Conservation (phyloP, 2,888 invertebrate genomes). For the Drosophila buzzatii region DNA sequence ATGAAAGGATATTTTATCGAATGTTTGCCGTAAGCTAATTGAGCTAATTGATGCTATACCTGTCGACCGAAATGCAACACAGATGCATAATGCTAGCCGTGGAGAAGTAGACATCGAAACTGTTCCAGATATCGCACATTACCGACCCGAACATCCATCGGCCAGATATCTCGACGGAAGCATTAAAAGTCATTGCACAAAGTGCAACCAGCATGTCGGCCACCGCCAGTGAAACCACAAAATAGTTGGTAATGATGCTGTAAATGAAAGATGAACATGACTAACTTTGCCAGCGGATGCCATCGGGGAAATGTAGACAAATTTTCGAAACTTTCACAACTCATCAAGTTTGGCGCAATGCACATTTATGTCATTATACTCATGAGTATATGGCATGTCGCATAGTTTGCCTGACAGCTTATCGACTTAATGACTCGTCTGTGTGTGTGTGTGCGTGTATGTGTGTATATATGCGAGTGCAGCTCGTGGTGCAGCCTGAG, state of each 20-base stretch:
- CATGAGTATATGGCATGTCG: neutral
- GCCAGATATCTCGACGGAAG: constrained; percentile 93
- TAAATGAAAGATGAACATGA: constrained; percentile 22
- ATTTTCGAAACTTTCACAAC: constrained; percentile 24
- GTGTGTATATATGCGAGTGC: constrained; percentile 15
- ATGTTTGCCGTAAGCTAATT: no score
- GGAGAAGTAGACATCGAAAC: constrained; percentile 96
- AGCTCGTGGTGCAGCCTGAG: constrained; percentile 44
- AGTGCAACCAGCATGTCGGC: constrained; percentile 97
- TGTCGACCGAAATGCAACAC: constrained; percentile 96
- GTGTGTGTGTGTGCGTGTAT: no score
- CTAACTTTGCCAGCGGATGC: constrained; percentile 12
- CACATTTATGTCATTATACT: constrained; percentile 9
- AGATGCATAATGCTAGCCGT: constrained; percentile 96
- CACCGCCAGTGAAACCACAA: constrained; percentile 96
- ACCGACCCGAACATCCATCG: constrained; percentile 95
- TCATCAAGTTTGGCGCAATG: constrained; percentile 11
- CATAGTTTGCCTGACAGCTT: constrained; percentile 19
- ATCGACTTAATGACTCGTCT: constrained; percentile 29
- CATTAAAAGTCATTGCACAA: constrained; percentile 97
- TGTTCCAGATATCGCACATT: constrained; percentile 98
- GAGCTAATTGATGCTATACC: constrained; percentile 67
- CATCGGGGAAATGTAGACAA: constrained; percentile 10
- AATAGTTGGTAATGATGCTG: constrained; percentile 96
- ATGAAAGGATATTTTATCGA: neutral